A percentile compares a stretch with the other conserved stretches of the same genome.
Evolutionary conservation across 2,797 vertebrate genomes (phyloP).

Genomic region (Pampus argenteus): DNA sequence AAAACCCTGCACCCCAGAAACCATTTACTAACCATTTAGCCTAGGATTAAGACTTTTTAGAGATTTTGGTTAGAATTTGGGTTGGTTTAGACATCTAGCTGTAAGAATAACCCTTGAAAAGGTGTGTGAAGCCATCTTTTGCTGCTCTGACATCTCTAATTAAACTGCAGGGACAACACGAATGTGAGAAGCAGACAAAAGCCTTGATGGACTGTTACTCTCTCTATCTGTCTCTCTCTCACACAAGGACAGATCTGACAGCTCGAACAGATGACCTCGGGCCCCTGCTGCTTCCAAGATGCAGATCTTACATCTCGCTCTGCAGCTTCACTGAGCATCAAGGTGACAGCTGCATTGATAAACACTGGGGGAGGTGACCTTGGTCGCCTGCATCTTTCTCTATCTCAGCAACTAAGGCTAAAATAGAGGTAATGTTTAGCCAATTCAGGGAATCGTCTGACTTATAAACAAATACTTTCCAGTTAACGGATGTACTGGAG

Average conservation of each 20-base stretch:
- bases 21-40: too few relatives aligned
- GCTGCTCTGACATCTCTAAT: constrained; percentile 39
- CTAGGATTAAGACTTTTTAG: neutral
- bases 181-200: constrained; percentile 27
- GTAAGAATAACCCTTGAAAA: neutral
- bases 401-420: neutral
- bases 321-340: constrained; percentile 44
- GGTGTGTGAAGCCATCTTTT: neutral
- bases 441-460: constrained; percentile 43
- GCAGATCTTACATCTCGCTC: constrained; percentile 48
- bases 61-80: neutral
- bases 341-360: constrained; percentile 59
- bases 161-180: constrained; percentile 41
- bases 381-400: constrained; percentile 35
- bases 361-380: constrained; percentile 45
- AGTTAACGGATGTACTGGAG: constrained; percentile 4
- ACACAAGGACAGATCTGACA: constrained; percentile 39
- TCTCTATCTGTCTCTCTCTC: constrained; percentile 2
- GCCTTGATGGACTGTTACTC: constrained; percentile 16
- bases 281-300: constrained; percentile 29
- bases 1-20: too few relatives aligned
- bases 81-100: neutral
- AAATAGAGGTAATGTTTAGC: constrained; percentile 15
- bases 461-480: constrained; percentile 14
- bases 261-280: constrained; percentile 50